Percentiles rank a stretch among this genome's conserved stretches.
Conservation (phyloP, 2,888 invertebrate genomes). For the Pristionchus arcanus region DNA sequence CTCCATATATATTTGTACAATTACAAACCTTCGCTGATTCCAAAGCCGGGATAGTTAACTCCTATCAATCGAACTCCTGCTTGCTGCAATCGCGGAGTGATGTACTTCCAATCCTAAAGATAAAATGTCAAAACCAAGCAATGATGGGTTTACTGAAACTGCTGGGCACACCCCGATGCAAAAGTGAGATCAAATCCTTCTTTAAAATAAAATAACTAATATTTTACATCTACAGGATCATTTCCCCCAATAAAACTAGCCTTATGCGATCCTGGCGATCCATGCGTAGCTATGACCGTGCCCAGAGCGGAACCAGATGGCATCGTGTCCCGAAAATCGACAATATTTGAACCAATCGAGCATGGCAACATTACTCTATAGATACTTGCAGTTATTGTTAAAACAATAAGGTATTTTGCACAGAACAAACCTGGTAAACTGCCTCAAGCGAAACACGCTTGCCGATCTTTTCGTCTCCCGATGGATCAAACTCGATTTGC, state of each 20-base stretch:
- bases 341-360: too few species aligned
- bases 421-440: constrained; percentile 19
- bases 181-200: not conserved
- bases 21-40: constrained; percentile 57
- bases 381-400: not conserved
- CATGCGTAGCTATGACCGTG: constrained; percentile 67
- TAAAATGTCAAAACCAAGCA: too few species aligned
- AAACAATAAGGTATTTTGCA: not conserved
- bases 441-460: constrained; percentile 2
- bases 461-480: constrained; percentile 33
- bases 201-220: not conserved
- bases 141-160: too few species aligned
- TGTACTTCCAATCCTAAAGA: constrained; percentile 65
- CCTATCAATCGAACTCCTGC: constrained; percentile 66
- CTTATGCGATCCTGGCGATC: constrained; percentile 71
- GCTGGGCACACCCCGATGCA: too few species aligned
- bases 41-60: constrained; percentile 69
- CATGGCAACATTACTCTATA: too few species aligned
- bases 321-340: constrained; percentile 64
- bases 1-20: not conserved
- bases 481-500: constrained; percentile 23
- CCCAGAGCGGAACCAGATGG: constrained; percentile 64
- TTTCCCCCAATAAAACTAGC: not conserved
- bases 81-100: constrained; percentile 60
- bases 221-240: too few species aligned